phyloP scores from a whole-genome alignment of 2,113 vertebrate genomes.

The Cathartes aura region DNA sequence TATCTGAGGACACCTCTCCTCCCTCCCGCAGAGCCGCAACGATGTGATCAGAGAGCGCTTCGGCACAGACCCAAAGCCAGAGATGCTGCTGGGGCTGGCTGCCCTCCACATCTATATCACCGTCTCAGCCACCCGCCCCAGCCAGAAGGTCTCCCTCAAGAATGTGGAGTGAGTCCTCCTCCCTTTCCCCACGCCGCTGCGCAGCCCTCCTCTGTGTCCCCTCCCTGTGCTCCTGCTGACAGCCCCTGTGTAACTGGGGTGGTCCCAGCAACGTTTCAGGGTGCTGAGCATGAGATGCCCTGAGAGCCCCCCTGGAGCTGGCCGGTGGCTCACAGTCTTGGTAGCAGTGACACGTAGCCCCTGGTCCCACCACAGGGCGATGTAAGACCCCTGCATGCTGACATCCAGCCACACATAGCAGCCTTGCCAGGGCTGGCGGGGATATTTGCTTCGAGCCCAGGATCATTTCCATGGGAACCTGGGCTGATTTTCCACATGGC shows the following conservation, averaged over 20 bases:
- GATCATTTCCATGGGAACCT: neutral
- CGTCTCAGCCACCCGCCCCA: conserved; percentile 92
- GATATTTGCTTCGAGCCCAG: neutral
- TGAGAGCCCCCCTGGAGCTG: neutral
- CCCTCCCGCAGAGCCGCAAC: conserved; percentile 87
- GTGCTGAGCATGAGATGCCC: accelerated
- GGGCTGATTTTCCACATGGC: neutral
- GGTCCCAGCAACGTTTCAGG: accelerated
- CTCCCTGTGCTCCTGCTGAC: neutral
- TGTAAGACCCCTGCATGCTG: neutral
- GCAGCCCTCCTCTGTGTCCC: neutral
- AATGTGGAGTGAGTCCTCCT: conserved; percentile 92
- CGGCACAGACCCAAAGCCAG: conserved; percentile 91
- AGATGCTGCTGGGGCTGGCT: conserved; percentile 90
- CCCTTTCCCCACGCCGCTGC: accelerated
- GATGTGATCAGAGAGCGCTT: conserved; percentile 97
- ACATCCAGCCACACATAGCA: accelerated
- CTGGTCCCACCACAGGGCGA: accelerated
- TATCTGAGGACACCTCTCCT: neutral
- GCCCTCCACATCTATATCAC: conserved; percentile 98
- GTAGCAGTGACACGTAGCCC: neutral
- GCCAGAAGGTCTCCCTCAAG: conserved; percentile 98
- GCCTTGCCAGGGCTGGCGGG: neutral
- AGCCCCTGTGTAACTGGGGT: neutral
- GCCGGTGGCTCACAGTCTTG: accelerated